Conservation (phyloP, 2,113 vertebrate genomes). For the Cromileptes altivelis region DNA sequence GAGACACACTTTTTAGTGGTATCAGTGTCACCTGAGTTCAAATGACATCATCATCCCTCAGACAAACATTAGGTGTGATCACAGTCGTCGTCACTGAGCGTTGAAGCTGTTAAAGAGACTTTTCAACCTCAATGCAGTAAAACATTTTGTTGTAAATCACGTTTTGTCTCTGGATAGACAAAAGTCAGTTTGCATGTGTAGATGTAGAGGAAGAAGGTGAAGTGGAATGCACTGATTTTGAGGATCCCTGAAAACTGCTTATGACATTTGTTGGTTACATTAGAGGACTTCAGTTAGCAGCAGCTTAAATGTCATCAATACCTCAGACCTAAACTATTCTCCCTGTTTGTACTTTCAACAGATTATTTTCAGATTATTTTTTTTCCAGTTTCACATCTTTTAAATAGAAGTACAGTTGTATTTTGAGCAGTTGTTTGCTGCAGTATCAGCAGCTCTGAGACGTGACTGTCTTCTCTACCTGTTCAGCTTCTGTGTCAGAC, state of each 20-base stretch:
- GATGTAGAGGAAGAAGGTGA: not conserved
- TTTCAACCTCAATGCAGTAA: not conserved
- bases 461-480: slow-evolving; percentile 21
- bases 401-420: not conserved
- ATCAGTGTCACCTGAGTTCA: slow-evolving; percentile 6
- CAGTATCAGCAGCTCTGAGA: not conserved
- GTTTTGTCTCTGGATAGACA: not conserved
- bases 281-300: not conserved
- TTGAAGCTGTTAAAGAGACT: not conserved
- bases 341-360: not conserved
- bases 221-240: not conserved
- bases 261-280: too few species aligned
- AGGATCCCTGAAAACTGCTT: not conserved
- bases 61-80: not conserved
- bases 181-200: not conserved
- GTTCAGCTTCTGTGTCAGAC: slow-evolving; percentile 59
- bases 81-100: not conserved
- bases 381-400: not conserved
- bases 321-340: not conserved
- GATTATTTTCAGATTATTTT: not conserved
- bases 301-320: too few species aligned
- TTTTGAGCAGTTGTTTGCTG: not conserved
- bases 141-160: not conserved
- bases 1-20: not conserved
- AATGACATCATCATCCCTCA: not conserved